Base-by-base conservation (phyloP, 2,113 vertebrate genomes). In the Triplophysa dalaica region DNA sequence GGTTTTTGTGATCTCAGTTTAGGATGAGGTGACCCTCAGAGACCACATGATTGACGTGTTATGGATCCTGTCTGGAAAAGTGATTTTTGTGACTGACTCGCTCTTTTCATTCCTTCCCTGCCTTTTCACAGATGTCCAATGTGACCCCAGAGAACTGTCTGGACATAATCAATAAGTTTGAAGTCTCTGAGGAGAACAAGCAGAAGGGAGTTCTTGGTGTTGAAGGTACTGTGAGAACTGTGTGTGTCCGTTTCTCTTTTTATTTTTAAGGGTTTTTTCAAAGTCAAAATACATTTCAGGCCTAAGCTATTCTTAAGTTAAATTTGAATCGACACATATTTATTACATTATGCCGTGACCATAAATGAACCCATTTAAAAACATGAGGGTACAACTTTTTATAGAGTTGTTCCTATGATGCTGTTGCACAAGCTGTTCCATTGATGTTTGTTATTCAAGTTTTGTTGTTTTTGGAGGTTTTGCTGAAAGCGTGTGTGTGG, bases 121-220 rank as follows among this genome's bases (percentile, higher is more conserved):
- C 85, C 90, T 90, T 63, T 86, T 82, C 84, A 64, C 89, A 99
- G 98, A 95, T 99, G 95, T 89, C 75, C 81, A 96, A 92, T 17
- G 94, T 98, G 87, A 97, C 97, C 0, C 87, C 93, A 65, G 97
- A 98, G 72, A 95, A 93, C 64, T 95, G 95, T 75, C 90, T 94
- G 87, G 97, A 98, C 89, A 92, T 99, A 88, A 94, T 99, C 86
- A 91, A 93, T 85, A 99, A 97, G 87, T 98, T 99, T 88, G 98
- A 99, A 86, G 89, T 94, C 70, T 95, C 95, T 0, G 94, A 96
- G 79, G 96, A 98, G 89, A 97, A 97, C 88, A 99, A 97, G 91
- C 90, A 90, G 69, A 94, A 93, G 77, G 93, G 93, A 5, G 81
- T 97, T 74, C 90, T 99, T 86, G 96, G 98, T 58, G 95, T 99